Evolutionary conservation across 2,888 invertebrate species (phyloP).

Genomic region (Eilema griseolum): DNA sequence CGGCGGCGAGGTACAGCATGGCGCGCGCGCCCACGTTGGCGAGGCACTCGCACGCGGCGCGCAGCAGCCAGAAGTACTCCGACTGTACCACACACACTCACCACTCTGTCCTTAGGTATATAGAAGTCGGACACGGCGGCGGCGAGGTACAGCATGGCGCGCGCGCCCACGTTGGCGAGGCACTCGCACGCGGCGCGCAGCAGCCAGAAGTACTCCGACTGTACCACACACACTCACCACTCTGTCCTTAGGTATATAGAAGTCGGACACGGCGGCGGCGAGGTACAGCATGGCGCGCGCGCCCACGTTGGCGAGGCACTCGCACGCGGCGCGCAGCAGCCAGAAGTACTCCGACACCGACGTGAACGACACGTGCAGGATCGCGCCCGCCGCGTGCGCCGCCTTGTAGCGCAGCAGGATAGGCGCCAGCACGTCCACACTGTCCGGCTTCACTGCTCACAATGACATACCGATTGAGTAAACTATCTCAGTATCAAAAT

Average conservation of each 20-base stretch:
- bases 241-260: slow-evolving; percentile 97
- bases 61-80: slow-evolving; percentile 96
- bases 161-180: slow-evolving; percentile 89
- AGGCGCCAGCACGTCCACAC: slow-evolving; percentile 90
- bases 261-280: slow-evolving; percentile 99
- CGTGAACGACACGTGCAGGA: slow-evolving; percentile 93
- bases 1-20: slow-evolving; percentile 98
- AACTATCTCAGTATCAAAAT: too few species aligned
- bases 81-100: slow-evolving; percentile 82
- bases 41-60: slow-evolving; percentile 93
- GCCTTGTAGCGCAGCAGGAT: slow-evolving; percentile 92
- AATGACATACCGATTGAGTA: not conserved
- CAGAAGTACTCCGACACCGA: slow-evolving; percentile 97
- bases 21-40: slow-evolving; percentile 89
- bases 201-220: slow-evolving; percentile 97
- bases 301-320: slow-evolving; percentile 90
- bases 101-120: slow-evolving; percentile 96
- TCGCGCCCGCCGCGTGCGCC: slow-evolving; percentile 90
- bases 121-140: slow-evolving; percentile 99
- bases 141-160: slow-evolving; percentile 96
- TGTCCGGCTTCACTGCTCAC: slow-evolving; percentile 89
- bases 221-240: slow-evolving; percentile 89
- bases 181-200: slow-evolving; percentile 93
- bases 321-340: slow-evolving; percentile 94
- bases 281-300: slow-evolving; percentile 94